A percentile compares a stretch with the other conserved stretches of the same genome.
These are phyloP conservation scores for Sisor rabdophorus DNA, from an alignment of 2,113 vertebrate genomes.

Conservation along the genomic window DNA sequence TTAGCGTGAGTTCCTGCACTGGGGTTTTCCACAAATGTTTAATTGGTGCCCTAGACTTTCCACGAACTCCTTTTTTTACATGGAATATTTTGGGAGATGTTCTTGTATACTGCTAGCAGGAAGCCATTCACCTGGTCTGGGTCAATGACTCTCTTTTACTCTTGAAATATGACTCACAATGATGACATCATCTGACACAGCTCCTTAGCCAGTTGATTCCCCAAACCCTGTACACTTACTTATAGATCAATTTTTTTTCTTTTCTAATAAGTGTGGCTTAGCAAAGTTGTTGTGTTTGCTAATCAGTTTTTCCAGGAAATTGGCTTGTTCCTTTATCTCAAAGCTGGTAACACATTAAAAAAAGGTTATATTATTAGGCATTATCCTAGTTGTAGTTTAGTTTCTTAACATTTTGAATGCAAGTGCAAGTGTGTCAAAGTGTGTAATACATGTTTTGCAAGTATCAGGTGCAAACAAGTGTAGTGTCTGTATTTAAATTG, in stretches of 20 bases:
- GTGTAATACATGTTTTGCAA: not conserved
- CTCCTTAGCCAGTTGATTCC: slow-evolving; percentile 15
- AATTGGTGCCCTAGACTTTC: slow-evolving; percentile 30
- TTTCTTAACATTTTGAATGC: not conserved
- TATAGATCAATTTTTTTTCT: not conserved
- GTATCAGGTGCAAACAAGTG: not conserved
- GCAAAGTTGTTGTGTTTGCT: slow-evolving; percentile 7
- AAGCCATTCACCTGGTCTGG: slow-evolving; percentile 28
- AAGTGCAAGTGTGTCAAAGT: slow-evolving; percentile 1
- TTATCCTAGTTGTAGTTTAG: slow-evolving; percentile 8
- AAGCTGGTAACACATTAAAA: not conserved
- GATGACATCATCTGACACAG: slow-evolving; percentile 41
- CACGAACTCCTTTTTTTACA: slow-evolving; percentile 16
- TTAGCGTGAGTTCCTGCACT: slow-evolving; percentile 20
- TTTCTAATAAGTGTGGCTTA: slow-evolving; percentile 13
- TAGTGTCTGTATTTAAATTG: not conserved
- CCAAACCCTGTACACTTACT: slow-evolving; percentile 18
- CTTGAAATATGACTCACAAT: slow-evolving; percentile 28
- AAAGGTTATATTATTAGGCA: slow-evolving; percentile 2
- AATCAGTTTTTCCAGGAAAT: slow-evolving; percentile 28
- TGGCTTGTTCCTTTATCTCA: not conserved
- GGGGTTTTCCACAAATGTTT: slow-evolving; percentile 22
- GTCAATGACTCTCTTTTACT: slow-evolving; percentile 39
- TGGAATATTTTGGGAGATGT: slow-evolving; percentile 15
- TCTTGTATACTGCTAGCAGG: slow-evolving; percentile 29